phyloP scores from a whole-genome alignment of 1,140 invertebrate species.

The Eufriesea mexicana region DNA sequence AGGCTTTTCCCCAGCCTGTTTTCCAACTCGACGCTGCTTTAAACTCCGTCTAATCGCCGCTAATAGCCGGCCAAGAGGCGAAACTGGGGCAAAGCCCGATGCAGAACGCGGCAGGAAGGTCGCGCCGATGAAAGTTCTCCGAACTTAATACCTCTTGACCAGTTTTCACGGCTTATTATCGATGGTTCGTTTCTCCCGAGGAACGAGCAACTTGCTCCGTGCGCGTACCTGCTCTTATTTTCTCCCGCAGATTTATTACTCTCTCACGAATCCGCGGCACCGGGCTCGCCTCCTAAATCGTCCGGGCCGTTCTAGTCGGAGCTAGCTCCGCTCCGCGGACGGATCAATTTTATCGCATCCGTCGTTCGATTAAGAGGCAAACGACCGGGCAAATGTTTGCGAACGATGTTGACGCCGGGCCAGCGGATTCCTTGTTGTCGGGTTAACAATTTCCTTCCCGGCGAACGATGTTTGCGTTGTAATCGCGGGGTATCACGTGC shows the following conservation, averaged over 20 bases:
- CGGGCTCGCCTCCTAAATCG: too few species aligned
- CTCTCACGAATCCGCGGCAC: too few species aligned
- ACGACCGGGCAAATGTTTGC: not conserved
- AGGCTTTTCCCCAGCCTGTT: too few species aligned
- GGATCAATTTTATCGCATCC: too few species aligned
- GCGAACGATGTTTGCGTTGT: not conserved
- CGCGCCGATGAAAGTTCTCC: slow-evolving; percentile 32
- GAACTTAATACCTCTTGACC: slow-evolving; percentile 40
- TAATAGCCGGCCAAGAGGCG: slow-evolving; percentile 23
- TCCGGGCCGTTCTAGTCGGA: too few species aligned
- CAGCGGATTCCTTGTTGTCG: not conserved
- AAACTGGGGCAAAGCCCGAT: slow-evolving; percentile 38
- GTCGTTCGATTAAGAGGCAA: not conserved
- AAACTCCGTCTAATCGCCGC: slow-evolving; percentile 33
- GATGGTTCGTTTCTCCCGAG: slow-evolving; percentile 26
- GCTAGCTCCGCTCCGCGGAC: too few species aligned
- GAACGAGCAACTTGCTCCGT: not conserved
- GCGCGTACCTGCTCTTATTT: not conserved
- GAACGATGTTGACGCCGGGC: not conserved
- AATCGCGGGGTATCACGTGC: slow-evolving; percentile 31
- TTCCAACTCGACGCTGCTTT: not conserved
- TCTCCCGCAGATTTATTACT: slow-evolving; percentile 3
- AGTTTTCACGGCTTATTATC: slow-evolving; percentile 43
- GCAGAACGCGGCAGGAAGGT: not conserved
- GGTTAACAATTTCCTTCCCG: not conserved